Base-by-base conservation (phyloP, 2,888 invertebrate genomes). In the Selenia dentaria region DNA sequence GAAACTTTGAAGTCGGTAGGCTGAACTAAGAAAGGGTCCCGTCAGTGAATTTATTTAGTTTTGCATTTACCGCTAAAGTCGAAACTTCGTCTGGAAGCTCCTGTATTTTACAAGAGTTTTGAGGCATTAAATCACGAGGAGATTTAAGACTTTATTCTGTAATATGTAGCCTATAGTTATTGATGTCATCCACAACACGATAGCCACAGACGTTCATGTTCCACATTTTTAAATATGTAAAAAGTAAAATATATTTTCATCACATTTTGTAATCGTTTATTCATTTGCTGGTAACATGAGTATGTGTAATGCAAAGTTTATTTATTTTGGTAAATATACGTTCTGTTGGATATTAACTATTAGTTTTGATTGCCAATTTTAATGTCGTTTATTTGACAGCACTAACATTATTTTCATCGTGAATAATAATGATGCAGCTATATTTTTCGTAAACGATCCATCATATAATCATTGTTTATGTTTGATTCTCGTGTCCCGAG, bases 1-100 rank as follows among this genome's bases (percentile, higher is more conserved):
- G 42, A 43, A 70, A 70, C 54, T 72, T 72, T 57, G 45, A 45
- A 67, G 60, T 62, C 48, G 56, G 62, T 57, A 62, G 58, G 56
- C 61, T 45, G 50, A 42, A 42, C 41, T 48, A 42, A 57, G 60
- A 61, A 59, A 55, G 64, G 62, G 60, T 57, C 54, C 49, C 44
- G 56, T 51, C 47, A 50, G 45, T 51, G 32, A 58, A 58, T 58
- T 53, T 52, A 56, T 60, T 62, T 51, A 49, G 57, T 60, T 57
- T 51, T 46, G 52, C 54, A 54, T 64, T 57, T 26, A 35, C 35
- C 26, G n/a, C n/a, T 39, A 40, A 39, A 45, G 24, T 37, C 51
- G 46, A 54, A 51, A 59, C 48, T 60, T 54, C 57, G 60, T 62
- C 55, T 55, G 53, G 55, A 60, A 63, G 57, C 60, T 57, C 58